Conservation (phyloP, 2,888 invertebrate genomes). For the Platycheirus albimanus region DNA sequence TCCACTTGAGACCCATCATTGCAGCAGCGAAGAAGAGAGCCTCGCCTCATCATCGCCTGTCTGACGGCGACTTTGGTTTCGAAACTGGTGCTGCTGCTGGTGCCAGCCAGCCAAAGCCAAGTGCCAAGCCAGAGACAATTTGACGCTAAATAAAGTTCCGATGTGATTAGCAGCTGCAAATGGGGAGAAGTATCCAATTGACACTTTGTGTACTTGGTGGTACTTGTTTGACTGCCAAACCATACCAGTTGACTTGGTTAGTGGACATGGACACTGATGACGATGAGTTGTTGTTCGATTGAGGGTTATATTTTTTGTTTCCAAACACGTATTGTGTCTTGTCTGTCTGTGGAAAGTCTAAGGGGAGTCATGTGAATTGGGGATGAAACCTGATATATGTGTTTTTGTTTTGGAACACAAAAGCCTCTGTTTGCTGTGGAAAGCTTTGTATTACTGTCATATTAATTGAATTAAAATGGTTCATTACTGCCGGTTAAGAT, state of each 20-base stretch:
- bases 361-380: slow-evolving; percentile 52
- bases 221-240: slow-evolving; percentile 13
- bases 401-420: slow-evolving; percentile 30
- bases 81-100: neutral
- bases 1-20: slow-evolving; percentile 13
- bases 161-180: slow-evolving; percentile 23
- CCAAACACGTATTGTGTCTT: neutral
- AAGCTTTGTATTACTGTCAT: slow-evolving; percentile 58
- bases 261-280: no score
- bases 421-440: slow-evolving; percentile 38
- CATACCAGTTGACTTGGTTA: slow-evolving; percentile 32
- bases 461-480: slow-evolving; percentile 63
- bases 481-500: slow-evolving; percentile 25
- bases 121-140: slow-evolving; percentile 39
- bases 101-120: no score
- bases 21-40: neutral
- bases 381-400: slow-evolving; percentile 61
- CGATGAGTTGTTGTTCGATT: slow-evolving; percentile 43
- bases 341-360: neutral
- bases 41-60: neutral
- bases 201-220: neutral
- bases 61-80: slow-evolving; percentile 1
- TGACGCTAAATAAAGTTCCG: slow-evolving; percentile 45
- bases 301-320: slow-evolving; percentile 35
- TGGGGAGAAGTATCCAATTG: slow-evolving; percentile 23